Evolutionary conservation across 2,797 vertebrate species (phyloP), one percentile per base, ranked within the genome.

Genomic region (Cephalopachus bancanus): DNA sequence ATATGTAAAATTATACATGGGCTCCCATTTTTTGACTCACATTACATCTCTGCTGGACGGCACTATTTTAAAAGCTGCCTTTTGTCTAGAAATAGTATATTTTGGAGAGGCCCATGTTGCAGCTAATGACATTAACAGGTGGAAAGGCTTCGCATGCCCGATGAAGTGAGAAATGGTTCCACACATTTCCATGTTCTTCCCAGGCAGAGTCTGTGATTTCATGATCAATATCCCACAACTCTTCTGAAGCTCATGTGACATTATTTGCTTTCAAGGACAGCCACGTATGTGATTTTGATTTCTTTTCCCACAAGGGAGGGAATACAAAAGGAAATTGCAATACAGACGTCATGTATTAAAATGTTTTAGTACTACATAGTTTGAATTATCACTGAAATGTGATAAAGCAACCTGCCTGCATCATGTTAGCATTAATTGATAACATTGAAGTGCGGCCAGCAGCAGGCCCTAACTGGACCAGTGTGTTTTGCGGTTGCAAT

Each of bases 361-460:
- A 90, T 28, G 6, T 74, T 89, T 92, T 88, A 75, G 55, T 71
- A 93, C 62, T 93, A 83, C 83, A 93, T 92, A 67, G 75, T 90
- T 96, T 80, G 76, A 57, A 49, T 72, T 57, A 83, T 90, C 60
- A 28, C 51, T 67, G 75, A 97, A 62, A 67, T 71, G 49, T 60
- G 79, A 75, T 53, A 81, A 76, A 55, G 62, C 51, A 91, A 83
- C n/a, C 7, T 33, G 53, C 65, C 65, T 55, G 74, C 57, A 37
- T 91, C 10, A 10, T 71, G 80, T 80, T 57, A 87, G 65, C 84
- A 78, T 69, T 84, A n/a, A 60, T 65, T 94, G 75, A 44, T 37
- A 80, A 90, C 72, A 24, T 71, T 76, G 83, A 33, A n/a, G 28
- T 64, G 51, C 53, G 72, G 26, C 55, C 22, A 20, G 9, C 74